Evolutionary conservation across 2,888 invertebrate genomes (phyloP).

Genomic region (Hybos culiciformis): DNA sequence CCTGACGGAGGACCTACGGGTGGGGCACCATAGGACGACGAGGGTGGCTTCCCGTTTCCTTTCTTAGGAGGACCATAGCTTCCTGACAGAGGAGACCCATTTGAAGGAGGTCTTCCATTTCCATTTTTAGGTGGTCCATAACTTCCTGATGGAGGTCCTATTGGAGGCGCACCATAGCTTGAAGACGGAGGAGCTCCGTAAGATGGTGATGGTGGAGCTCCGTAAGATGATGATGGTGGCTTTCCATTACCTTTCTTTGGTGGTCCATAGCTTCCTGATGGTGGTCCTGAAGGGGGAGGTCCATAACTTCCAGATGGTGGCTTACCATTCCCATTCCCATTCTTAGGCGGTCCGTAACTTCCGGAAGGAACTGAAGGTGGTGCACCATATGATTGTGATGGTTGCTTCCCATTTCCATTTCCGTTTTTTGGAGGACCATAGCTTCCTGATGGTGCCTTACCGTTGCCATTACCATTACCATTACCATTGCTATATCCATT

Average conservation of each 20-base stretch:
- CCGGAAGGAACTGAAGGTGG: slow-evolving; percentile 24
- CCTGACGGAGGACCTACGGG: slow-evolving; percentile 21
- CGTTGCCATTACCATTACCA: too few species aligned
- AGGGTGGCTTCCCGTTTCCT: slow-evolving; percentile 25
- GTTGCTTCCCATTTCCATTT: slow-evolving; percentile 27
- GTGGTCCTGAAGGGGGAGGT: slow-evolving; percentile 23
- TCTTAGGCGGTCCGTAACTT: slow-evolving; percentile 29
- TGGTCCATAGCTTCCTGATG: slow-evolving; percentile 33
- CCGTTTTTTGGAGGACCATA: slow-evolving; percentile 40
- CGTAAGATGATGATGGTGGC: slow-evolving; percentile 29
- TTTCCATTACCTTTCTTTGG: too few species aligned
- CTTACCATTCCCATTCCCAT: slow-evolving; percentile 17
- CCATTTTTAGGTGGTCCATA: slow-evolving; percentile 39
- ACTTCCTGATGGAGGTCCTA: slow-evolving; percentile 29
- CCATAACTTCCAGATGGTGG: slow-evolving; percentile 33
- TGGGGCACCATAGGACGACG: slow-evolving; percentile 34
- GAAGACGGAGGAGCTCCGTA: slow-evolving; percentile 30
- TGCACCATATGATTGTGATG: slow-evolving; percentile 25
- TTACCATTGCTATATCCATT: too few species aligned
- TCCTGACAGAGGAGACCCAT: slow-evolving; percentile 30
- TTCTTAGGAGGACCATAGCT: slow-evolving; percentile 34
- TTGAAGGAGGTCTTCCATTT: slow-evolving; percentile 24
- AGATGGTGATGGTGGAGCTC: slow-evolving; percentile 28
- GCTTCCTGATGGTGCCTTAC: slow-evolving; percentile 35
- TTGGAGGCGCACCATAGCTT: slow-evolving; percentile 33